Evolutionary conservation across 1,140 invertebrate genomes (phyloP).

Genomic region (Maniola jurtina): DNA sequence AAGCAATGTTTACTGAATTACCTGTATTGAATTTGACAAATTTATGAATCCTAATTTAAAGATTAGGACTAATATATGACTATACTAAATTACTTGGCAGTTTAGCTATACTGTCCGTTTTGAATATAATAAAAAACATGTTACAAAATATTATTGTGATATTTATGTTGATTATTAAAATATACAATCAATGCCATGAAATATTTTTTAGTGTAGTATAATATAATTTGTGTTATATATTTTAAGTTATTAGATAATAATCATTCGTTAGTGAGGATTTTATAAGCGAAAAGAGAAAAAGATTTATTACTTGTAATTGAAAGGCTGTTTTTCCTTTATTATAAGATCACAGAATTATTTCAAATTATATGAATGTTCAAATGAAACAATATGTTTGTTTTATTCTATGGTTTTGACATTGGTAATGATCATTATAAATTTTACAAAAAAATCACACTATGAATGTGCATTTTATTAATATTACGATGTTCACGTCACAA

Average conservation of each 20-base stretch:
- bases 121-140: too few species aligned
- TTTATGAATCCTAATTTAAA: too few species aligned
- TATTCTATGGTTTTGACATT: slow-evolving; percentile 1
- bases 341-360: slow-evolving; percentile 8
- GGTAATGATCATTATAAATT: background rate
- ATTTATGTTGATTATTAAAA: too few species aligned
- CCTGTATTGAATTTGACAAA: too few species aligned
- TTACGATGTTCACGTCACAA: slow-evolving; percentile 1
- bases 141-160: too few species aligned
- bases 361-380: slow-evolving; percentile 2
- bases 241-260: background rate
- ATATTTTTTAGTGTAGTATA: too few species aligned
- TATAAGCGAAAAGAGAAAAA: background rate
- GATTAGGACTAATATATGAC: too few species aligned
- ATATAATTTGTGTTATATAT: too few species aligned
- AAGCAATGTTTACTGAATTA: too few species aligned
- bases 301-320: background rate
- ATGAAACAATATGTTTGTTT: background rate
- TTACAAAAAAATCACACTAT: background rate
- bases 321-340: slow-evolving; percentile 6
- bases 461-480: background rate
- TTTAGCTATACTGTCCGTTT: too few species aligned
- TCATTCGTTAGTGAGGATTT: background rate
- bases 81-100: too few species aligned
- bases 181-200: too few species aligned